Base-by-base conservation (phyloP, 2,113 vertebrate genomes). In the Clarias gariepinus region DNA sequence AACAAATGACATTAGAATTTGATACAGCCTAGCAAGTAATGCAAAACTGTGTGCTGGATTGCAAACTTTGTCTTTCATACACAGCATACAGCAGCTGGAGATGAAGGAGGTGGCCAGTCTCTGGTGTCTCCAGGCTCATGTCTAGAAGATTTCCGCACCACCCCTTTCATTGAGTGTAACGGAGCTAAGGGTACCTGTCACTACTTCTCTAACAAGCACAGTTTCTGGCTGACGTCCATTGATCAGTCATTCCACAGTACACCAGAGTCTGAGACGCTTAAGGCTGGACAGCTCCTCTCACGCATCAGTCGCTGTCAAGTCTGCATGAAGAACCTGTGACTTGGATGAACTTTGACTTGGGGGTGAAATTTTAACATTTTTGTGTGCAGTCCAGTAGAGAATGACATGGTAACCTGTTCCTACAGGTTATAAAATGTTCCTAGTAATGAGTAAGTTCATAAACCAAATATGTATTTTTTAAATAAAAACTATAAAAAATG, bases 251-350 rank as follows among this genome's bases (percentile, higher is more conserved):
- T 99, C 95, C 96, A 99, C 81, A 93, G 93, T 80, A 80, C 95
- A 0, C 97, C 96, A 0, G 88, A 92, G 0, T 84, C 96, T 4
- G 97, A 98, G 90, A 99, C 98, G 0, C 96, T 99, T 63, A 99
- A 99, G 93, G 97, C 97, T 0, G 98, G 97, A 74, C 97, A 98
- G 93, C 96, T 98, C 87, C 95, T 96, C 91, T 96, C 96, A 0
- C 97, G 97, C 76, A 97, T 99, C 92, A 98, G 98, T 94, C 97
- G 98, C 88, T 99, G 98, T 91, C 98, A 99, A 94, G 98, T 99
- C 90, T 99, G 98, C 93, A 98, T 99, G 98, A 99, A 99, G 95
- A 98, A 99, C 94, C 92, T 99, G 91, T 99, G 95, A 97, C 63
- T 30, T 84, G 84, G 8, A 61, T 86, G 28, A 85, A 82, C 60